phyloP scores from a whole-genome alignment of 2,113 vertebrate species.

The Tragelaphus buxtoni region DNA sequence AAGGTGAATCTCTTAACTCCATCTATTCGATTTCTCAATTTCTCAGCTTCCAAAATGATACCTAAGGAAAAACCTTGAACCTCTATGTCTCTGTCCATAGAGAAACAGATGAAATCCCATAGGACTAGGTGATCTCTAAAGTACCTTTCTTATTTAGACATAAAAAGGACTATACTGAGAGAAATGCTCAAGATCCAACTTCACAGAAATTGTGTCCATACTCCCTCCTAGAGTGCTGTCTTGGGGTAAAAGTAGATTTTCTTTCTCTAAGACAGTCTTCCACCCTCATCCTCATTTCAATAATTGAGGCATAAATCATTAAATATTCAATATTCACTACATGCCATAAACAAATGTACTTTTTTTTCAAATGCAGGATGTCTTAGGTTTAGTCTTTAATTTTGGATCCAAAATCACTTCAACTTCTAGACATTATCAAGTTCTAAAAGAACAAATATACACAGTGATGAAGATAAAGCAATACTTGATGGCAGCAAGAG shows the following conservation, averaged over 20 bases:
- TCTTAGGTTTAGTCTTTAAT: not conserved
- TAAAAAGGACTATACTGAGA: not conserved
- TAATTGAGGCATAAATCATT: not conserved
- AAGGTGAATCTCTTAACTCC: not conserved
- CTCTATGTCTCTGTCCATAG: not conserved
- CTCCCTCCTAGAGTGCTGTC: not conserved
- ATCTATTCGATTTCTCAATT: not conserved
- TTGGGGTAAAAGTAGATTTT: not conserved
- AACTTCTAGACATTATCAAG: not conserved
- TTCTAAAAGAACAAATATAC: not conserved
- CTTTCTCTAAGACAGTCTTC: not conserved
- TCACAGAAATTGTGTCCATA: not conserved
- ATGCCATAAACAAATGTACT: not conserved
- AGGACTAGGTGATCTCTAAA: not conserved
- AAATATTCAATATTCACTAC: not conserved
- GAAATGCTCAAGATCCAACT: not conserved
- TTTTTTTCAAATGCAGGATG: slow-evolving; percentile 14
- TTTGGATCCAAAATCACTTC: not conserved
- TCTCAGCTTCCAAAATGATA: not conserved
- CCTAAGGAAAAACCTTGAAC: not conserved
- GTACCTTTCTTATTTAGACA: not conserved
- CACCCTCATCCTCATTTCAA: not conserved
- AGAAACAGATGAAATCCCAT: not conserved
- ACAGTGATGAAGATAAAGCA: not conserved
- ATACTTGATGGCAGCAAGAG: not conserved